Evolutionary conservation across 2,113 vertebrate genomes (phyloP).

Genomic region (Corydoras sp.): DNA sequence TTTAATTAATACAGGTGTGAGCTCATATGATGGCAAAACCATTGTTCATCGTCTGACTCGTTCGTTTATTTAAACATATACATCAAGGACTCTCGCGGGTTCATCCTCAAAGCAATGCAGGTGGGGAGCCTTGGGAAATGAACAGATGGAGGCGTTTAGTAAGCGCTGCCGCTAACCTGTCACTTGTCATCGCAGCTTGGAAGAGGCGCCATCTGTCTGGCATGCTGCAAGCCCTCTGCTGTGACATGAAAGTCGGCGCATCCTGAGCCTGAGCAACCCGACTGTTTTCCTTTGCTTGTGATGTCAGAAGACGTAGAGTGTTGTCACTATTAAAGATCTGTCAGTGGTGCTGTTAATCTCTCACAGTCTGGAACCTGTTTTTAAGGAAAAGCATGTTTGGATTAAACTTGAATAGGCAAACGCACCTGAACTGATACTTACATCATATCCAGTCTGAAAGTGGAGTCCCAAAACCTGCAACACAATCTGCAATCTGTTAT

Average conservation of each 20-base stretch:
- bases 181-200: conserved; percentile 72
- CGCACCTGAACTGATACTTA: too few species aligned
- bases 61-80: conserved; percentile 55
- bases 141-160: conserved; percentile 84
- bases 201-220: conserved; percentile 79
- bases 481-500: too few species aligned
- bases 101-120: conserved; percentile 84
- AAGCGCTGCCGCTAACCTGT: conserved; percentile 69
- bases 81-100: conserved; percentile 67
- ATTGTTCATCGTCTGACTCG: conserved; percentile 52
- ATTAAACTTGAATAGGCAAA: too few species aligned
- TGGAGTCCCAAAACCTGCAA: too few species aligned
- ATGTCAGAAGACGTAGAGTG: conserved; percentile 13
- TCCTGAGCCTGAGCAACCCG: conserved; percentile 45
- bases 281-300: conserved; percentile 19
- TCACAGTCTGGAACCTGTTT: background rate
- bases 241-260: conserved; percentile 61
- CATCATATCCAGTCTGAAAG: too few species aligned
- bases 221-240: conserved; percentile 38
- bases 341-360: conserved; percentile 14
- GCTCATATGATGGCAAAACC: conserved; percentile 80
- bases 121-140: conserved; percentile 75
- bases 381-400: too few species aligned
- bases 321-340: conserved; percentile 37
- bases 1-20: conserved; percentile 60